Evolutionary conservation across 2,113 vertebrate species (phyloP), one percentile per base, ranked within the genome.

Genomic region (Cynocephalus volans): DNA sequence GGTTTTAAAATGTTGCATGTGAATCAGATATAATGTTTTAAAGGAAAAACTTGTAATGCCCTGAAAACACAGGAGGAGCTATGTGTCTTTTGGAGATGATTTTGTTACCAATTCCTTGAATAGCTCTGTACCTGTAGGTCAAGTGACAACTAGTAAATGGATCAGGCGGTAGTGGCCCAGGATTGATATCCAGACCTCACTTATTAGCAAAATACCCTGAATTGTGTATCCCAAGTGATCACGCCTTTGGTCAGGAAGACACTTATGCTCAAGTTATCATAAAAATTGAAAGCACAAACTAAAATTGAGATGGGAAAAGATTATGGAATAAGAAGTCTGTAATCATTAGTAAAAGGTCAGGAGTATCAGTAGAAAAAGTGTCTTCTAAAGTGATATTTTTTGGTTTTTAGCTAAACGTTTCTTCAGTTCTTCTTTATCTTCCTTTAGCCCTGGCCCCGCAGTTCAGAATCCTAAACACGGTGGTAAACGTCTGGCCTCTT

Each of bases 331-430:
- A n/a, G 12, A n/a, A 87, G 13, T 84, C 62, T 62, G 21, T 75
- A 75, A 60, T 36, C 26, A 56, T 64, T 82, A 76, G 36, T 58
- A 45, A 92, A 88, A 77, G 12, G 17, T 60, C 48, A 77, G 70
- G 33, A 33, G 23, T n/a, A 50, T 64, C 52, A 77, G 45, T 6
- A n/a, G 41, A 70, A 84, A 91, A 83, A 89, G 11, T 60, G 21
- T 88, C 79, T 91, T 95, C 65, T 67, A 65, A 77, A 83, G 54
- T 36, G 36, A 69, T 50, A 11, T 17, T 69, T 86, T 82, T 91
- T 83, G n/a, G 24, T 88, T 92, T 70, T 75, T 58, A 67, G 52
- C 31, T 75, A 33, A 62, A 24, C 11, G 50, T 56, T 70, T 89
- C 75, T 80, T 83, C 41, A 80, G 31, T 6, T 50, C 79, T 70